These are phyloP conservation scores for Bufo gargarizans DNA, from an alignment of 2,113 vertebrate genomes.

Conservation along the genomic window DNA sequence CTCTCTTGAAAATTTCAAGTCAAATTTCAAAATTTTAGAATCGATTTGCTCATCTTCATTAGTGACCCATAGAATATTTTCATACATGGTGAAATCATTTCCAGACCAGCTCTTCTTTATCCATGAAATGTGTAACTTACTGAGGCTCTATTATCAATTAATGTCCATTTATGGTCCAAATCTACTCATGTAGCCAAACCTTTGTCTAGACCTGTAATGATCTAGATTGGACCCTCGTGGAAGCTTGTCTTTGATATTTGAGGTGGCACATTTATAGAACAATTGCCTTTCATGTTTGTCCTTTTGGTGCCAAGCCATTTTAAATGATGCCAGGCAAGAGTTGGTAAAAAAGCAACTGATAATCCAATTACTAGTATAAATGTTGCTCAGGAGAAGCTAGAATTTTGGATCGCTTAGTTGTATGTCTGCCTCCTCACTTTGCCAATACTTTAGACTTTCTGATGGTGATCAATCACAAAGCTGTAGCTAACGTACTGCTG, in stretches of 20 bases:
- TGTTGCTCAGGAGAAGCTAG: background rate
- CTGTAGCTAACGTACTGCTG: conserved; percentile 17
- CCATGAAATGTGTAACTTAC: no score
- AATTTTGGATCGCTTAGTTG: conserved; percentile 11
- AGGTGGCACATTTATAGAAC: background rate
- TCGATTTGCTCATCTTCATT: no score
- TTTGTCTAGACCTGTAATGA: no score
- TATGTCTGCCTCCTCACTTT: background rate
- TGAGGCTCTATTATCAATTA: no score
- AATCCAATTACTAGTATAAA: background rate
- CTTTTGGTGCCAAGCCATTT: background rate
- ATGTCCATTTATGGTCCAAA: no score
- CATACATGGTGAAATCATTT: no score
- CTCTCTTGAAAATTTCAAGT: no score
- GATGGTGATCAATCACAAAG: conserved; percentile 39
- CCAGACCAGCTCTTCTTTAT: no score
- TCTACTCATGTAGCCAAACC: no score
- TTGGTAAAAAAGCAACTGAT: no score
- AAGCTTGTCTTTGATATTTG: background rate
- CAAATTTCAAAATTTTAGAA: no score
- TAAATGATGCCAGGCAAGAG: background rate
- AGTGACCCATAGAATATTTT: no score
- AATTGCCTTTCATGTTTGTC: background rate
- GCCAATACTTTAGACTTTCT: conserved; percentile 10
- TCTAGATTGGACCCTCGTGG: background rate